Evolutionary conservation across 2,113 vertebrate species (phyloP).

Genomic region (Ondatra zibethicus): DNA sequence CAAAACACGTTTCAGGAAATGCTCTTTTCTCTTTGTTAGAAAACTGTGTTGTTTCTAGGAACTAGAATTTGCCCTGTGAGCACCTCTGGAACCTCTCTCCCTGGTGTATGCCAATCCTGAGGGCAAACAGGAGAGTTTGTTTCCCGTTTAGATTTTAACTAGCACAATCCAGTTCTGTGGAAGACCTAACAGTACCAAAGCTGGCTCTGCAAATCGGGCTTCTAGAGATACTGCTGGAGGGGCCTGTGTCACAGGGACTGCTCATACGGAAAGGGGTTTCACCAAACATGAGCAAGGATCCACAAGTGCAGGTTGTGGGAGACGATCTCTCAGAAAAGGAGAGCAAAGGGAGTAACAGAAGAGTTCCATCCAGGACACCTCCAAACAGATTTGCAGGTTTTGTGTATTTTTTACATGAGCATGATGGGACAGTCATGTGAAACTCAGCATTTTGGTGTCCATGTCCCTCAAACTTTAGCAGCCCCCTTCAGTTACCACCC

Average conservation of each 20-base stretch:
- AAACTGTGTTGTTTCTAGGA: not conserved
- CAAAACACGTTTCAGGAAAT: not conserved
- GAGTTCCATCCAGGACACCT: not conserved
- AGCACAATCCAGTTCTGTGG: not conserved
- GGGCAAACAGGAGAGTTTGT: not conserved
- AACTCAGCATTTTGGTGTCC: not conserved
- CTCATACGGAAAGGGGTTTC: not conserved
- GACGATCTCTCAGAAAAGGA: not conserved
- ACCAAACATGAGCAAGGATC: not conserved
- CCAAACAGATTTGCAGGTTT: not conserved
- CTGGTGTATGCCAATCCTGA: not conserved
- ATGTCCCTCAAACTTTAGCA: not conserved
- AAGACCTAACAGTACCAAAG: not conserved
- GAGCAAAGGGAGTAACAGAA: not conserved
- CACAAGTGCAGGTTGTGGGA: not conserved
- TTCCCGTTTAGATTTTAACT: not conserved
- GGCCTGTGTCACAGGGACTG: accelerated
- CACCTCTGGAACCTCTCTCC: not conserved
- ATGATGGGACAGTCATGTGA: not conserved
- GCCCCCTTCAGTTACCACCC: not conserved
- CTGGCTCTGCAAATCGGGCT: not conserved
- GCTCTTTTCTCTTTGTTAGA: not conserved
- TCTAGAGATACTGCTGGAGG: not conserved
- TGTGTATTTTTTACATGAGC: not conserved
- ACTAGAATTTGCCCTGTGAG: not conserved